phyloP scores from a whole-genome alignment of 2,113 vertebrate species.

The Passer domesticus region DNA sequence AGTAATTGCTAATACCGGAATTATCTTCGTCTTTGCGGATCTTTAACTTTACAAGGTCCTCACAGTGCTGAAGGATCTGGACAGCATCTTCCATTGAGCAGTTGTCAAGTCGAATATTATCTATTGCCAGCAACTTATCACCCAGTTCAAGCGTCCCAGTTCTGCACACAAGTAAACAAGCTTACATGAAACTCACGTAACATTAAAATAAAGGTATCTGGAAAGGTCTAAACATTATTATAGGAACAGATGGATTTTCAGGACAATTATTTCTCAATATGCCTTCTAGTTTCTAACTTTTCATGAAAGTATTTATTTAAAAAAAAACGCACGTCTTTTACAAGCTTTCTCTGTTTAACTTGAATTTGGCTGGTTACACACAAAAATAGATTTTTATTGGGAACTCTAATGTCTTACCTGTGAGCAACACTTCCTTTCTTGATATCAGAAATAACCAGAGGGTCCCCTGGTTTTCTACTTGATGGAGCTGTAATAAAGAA shows the following conservation, averaged over 20 bases:
- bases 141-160: slow-evolving; percentile 95
- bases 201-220: background rate
- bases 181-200: background rate
- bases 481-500: slow-evolving; percentile 86
- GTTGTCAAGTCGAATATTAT: slow-evolving; percentile 94
- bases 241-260: background rate
- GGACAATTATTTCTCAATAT: background rate
- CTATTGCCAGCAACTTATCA: slow-evolving; percentile 95
- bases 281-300: background rate
- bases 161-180: slow-evolving; percentile 69
- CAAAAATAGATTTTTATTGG: background rate
- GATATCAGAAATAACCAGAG: slow-evolving; percentile 98
- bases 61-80: slow-evolving; percentile 95
- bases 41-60: slow-evolving; percentile 95
- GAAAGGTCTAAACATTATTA: background rate
- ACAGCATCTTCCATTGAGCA: slow-evolving; percentile 98
- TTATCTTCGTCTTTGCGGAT: slow-evolving; percentile 98
- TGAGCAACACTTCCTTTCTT: slow-evolving; percentile 98
- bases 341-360: background rate
- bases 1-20: slow-evolving; percentile 81
- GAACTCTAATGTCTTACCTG: slow-evolving; percentile 78
- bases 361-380: background rate
- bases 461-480: slow-evolving; percentile 92
- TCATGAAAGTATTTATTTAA: background rate
- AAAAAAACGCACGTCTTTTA: rapidly evolving